Conservation (phyloP, 2,113 vertebrate species). For the Rhodinocichla rosea region DNA sequence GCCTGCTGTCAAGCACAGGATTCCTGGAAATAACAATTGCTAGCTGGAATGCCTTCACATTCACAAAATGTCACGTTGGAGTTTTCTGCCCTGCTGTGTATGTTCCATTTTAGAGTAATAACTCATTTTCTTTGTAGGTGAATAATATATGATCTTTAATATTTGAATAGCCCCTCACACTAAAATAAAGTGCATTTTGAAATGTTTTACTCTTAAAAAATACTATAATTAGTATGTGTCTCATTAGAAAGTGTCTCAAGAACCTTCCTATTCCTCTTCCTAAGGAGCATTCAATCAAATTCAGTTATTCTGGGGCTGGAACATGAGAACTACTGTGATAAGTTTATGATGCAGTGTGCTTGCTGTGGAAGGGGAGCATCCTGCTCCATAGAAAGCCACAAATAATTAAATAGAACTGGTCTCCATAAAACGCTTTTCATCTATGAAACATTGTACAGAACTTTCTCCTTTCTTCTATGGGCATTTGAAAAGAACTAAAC, state of each 20-base stretch:
- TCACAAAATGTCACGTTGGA: not conserved
- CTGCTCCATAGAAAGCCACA: not conserved
- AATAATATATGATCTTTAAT: slow-evolving; percentile 11
- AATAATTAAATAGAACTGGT: not conserved
- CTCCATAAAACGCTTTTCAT: not conserved
- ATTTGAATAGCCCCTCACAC: not conserved
- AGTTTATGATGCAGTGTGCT: not conserved
- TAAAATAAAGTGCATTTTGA: not conserved
- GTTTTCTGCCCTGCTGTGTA: not conserved
- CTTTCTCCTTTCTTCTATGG: not conserved
- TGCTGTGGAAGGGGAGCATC: not conserved
- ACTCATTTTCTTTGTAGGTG: not conserved
- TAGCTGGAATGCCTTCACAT: not conserved
- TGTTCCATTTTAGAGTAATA: not conserved
- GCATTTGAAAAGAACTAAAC: not conserved
- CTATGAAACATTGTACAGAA: not conserved
- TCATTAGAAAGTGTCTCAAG: not conserved
- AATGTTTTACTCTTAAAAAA: not conserved
- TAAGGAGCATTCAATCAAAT: not conserved
- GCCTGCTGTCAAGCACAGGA: not conserved
- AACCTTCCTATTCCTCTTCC: not conserved
- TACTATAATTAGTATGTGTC: not conserved
- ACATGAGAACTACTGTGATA: not conserved
- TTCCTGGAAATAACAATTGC: not conserved
- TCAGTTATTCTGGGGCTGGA: not conserved